Base-by-base conservation (phyloP, 2,113 vertebrate genomes). In the Heterochromis multidens region DNA sequence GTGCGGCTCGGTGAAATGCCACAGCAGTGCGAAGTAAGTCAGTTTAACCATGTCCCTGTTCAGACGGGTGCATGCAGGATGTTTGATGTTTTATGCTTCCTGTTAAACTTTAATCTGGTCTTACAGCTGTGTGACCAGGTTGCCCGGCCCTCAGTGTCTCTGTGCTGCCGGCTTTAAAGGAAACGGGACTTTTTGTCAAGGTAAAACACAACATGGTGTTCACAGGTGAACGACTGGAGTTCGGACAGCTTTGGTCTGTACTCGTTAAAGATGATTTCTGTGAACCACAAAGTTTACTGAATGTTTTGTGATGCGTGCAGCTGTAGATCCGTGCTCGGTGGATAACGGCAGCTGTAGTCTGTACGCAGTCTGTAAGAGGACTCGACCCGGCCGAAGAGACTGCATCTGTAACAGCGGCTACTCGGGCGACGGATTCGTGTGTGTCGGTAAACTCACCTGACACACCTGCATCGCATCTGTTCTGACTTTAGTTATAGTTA, bases 21-120 rank as follows among this genome's bases (percentile, higher is more conserved):
- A 99, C 85, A 97, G 95, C 82, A 99, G 98, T 1, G 98, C 98
- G 33, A 99, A 98, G 98, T 99, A 92, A 52, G 98, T 97, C 70
- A 37, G n/a, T n/a, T 19, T 31, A 54, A 74, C 67, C 0, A 4
- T n/a, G 21, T 54, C 46, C 13, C 17, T 52, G 4, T 19, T 52
- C 6, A 19, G 5, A 19, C 2, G 43, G 43, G 13, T 46, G 25
- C 2, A 3, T 49, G 59, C 43, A 54, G 70, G 11, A 54, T 1
- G 5, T 16, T 29, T 31, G 43, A 25, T 49, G 21, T 49, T 27
- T 72, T 5, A 13, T 40, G 29, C 31, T 40, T 33, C 58, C 79
- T 54, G 7, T 52, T 52, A 72, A 74, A 52, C 21, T 12, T 21
- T 16, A 3, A 62, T 54, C 43, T 29, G 9, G 3, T 80, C 49